These are phyloP conservation scores for Pagetopsis macropterus DNA, from an alignment of 2,797 vertebrate genomes.

Conservation along the genomic window DNA sequence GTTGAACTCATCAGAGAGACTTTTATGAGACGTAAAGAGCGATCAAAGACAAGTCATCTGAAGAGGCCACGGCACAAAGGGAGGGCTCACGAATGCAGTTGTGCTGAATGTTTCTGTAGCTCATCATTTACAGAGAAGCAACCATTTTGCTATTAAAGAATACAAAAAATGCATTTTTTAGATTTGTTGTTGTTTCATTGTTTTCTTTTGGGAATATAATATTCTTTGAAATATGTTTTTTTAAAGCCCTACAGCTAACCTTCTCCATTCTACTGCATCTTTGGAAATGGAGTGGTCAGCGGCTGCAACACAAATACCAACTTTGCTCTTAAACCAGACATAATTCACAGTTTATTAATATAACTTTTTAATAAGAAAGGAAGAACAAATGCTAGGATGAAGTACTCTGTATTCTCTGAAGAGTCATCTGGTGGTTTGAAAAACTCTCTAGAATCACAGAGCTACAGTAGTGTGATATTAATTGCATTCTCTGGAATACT, in stretches of 20 bases:
- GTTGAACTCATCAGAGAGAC: constrained; percentile 42
- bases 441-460: neutral
- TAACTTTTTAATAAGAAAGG: neutral
- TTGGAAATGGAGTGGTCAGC: neutral
- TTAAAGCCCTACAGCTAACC: no score
- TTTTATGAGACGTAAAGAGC: constrained; percentile 51
- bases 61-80: neutral
- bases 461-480: constrained; percentile 23
- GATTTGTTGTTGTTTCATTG: neutral
- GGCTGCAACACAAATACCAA: neutral
- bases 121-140: constrained; percentile 1
- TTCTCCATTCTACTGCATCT: neutral
- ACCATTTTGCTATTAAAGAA: neutral
- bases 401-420: neutral
- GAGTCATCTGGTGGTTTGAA: no score
- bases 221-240: no score
- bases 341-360: neutral
- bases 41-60: constrained; percentile 42
- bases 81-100: constrained; percentile 6
- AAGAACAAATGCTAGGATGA: neutral
- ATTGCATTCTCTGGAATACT: constrained; percentile 33
- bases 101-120: constrained; percentile 6
- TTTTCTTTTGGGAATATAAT: neutral
- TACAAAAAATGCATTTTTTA: neutral
- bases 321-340: neutral